phyloP scores from a whole-genome alignment of 2,797 vertebrate genomes.

The Peromyscus nudipes region DNA sequence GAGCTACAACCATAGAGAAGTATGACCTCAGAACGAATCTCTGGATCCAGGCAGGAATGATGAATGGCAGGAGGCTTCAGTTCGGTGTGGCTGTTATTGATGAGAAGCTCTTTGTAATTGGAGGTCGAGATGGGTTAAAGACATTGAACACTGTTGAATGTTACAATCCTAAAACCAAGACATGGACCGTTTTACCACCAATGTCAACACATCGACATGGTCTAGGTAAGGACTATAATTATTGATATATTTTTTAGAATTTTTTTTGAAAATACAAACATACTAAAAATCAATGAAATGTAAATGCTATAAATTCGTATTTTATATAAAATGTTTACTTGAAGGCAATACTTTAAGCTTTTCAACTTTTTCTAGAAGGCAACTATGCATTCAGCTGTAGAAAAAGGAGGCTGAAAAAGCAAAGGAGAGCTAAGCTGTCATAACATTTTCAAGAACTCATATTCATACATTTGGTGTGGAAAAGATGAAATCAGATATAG shows the following conservation, averaged over 20 bases:
- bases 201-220: constrained; percentile 92
- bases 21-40: constrained; percentile 91
- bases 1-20: constrained; percentile 91
- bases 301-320: background rate
- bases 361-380: background rate
- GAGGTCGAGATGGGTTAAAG: constrained; percentile 91
- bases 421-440: background rate
- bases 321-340: constrained; percentile 4
- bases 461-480: background rate
- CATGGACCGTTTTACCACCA: constrained; percentile 90
- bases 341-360: background rate
- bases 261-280: background rate
- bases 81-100: constrained; percentile 92
- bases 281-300: background rate
- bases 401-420: background rate
- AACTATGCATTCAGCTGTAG: background rate
- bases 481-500: background rate
- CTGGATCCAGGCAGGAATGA: constrained; percentile 91
- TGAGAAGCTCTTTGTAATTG: constrained; percentile 91
- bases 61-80: constrained; percentile 90
- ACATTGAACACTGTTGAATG: constrained; percentile 91
- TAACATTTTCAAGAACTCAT: background rate
- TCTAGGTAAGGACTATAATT: constrained; percentile 88
- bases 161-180: constrained; percentile 91
- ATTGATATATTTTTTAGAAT: background rate